phyloP scores from a whole-genome alignment of 2,888 invertebrate genomes.

The Apocheima hispidaria region DNA sequence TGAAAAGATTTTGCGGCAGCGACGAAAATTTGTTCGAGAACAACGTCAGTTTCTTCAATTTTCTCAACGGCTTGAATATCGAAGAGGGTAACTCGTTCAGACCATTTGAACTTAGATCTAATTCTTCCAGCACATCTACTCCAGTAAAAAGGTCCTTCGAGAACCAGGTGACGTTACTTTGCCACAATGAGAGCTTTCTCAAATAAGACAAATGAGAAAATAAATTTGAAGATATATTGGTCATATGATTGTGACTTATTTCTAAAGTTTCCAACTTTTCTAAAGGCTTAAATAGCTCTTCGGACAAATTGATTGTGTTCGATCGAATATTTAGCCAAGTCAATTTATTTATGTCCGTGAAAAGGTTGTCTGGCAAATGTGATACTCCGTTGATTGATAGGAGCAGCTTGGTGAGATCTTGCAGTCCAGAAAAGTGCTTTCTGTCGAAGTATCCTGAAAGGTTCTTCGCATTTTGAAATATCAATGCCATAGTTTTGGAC shows the following conservation, averaged over 20 bases:
- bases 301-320: conserved; percentile 86
- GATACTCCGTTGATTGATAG: conserved; percentile 87
- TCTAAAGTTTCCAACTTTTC: conserved; percentile 87
- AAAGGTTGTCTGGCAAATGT: conserved; percentile 87
- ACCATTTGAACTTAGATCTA: conserved; percentile 90
- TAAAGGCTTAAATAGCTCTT: conserved; percentile 84
- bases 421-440: conserved; percentile 86
- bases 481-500: conserved; percentile 80
- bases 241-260: conserved; percentile 88
- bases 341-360: conserved; percentile 87
- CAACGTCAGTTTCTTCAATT: conserved; percentile 88
- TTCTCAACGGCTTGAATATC: conserved; percentile 87
- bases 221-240: conserved; percentile 85
- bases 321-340: conserved; percentile 88
- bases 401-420: conserved; percentile 82
- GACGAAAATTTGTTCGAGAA: conserved; percentile 88
- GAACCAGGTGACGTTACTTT: conserved; percentile 88
- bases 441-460: conserved; percentile 85
- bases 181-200: conserved; percentile 88
- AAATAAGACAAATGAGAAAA: conserved; percentile 88
- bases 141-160: conserved; percentile 88
- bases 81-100: conserved; percentile 87
- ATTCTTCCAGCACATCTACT: conserved; percentile 86
- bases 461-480: conserved; percentile 84
- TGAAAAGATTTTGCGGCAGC: conserved; percentile 87